phyloP scores from a whole-genome alignment of 1,140 invertebrate species.

The Bombus vancouverensis region DNA sequence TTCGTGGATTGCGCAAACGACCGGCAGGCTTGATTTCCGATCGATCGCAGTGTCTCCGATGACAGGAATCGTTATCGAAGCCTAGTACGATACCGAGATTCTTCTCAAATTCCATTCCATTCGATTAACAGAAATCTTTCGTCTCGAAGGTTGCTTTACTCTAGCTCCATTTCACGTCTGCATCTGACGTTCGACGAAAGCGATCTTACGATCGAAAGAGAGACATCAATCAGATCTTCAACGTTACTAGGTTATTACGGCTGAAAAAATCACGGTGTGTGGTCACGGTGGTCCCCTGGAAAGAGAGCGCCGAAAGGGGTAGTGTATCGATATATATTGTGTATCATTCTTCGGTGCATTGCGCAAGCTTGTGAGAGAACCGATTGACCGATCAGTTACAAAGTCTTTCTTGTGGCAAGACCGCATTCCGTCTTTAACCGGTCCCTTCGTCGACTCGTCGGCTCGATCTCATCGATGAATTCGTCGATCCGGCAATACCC shows the following conservation, averaged over 20 bases:
- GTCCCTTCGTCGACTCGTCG: slow-evolving; percentile 59
- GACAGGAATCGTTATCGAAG: slow-evolving; percentile 23
- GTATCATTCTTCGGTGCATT: slow-evolving; percentile 52
- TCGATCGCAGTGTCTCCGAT: slow-evolving; percentile 42
- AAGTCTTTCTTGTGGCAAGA: slow-evolving; percentile 73
- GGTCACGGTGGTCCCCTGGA: background rate
- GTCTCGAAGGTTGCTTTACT: background rate
- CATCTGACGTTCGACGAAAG: background rate
- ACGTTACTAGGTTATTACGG: background rate
- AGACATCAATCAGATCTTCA: accelerated
- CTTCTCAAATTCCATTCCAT: background rate
- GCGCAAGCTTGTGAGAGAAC: slow-evolving; percentile 54
- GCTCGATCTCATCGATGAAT: slow-evolving; percentile 66
- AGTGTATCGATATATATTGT: slow-evolving; percentile 23
- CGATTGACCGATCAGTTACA: slow-evolving; percentile 71
- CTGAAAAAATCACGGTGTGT: background rate
- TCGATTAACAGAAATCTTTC: background rate
- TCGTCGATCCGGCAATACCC: slow-evolving; percentile 63
- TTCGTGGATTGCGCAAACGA: slow-evolving; percentile 53
- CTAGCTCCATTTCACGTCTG: background rate
- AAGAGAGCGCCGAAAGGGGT: slow-evolving; percentile 15
- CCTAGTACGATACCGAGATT: background rate
- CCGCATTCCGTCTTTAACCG: slow-evolving; percentile 73
- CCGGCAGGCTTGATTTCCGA: slow-evolving; percentile 33
- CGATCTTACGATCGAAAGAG: background rate